Evolutionary conservation across 2,797 vertebrate species (phyloP), one percentile per base, ranked within the genome.

Genomic region (Heteromormyrus szaboi): DNA sequence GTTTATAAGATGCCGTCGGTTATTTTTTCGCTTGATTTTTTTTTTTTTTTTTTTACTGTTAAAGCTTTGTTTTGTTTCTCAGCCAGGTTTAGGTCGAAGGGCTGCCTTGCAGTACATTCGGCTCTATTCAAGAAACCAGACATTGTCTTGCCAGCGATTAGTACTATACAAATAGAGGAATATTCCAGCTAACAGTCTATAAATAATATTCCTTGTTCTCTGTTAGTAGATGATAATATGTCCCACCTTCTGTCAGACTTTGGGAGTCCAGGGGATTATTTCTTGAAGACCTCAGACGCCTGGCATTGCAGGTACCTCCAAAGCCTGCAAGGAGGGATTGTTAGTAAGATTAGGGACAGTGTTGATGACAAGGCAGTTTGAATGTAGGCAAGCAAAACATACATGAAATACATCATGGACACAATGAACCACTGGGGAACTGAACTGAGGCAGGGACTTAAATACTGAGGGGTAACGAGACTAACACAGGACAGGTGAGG

Each of bases 101-200:
- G 93, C 92, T 91, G 90, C 29, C 84, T 12, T 17, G 6, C 25
- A 92, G 90, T 90, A 37, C 90, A 91, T 89, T 79, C 89, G 91
- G 93, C 72, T 90, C 89, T 91, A 92, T 91, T 93, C 90, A 93
- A 90, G 90, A 68, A 51, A 90, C 94, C 96, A 96, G 95, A 95
- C 93, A 93, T 93, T 91, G 91, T 89, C 91, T 94, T 95, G 95
- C 95, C 96, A 95, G 92, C 94, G 94, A 95, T 94, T 94, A 94
- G 92, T 96, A 95, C 94, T 95, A 94, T 91, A 91, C 92, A 51
- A 90, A 12, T 29, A 53, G 90, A 92, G 94, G 94, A 95, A 94
- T 90, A 93, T 90, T 92, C 93, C 91, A 94, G 94, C 93, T 95
- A 93, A 95, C 90, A 92, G 94, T 94, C 94, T 94, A 96, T 94